Evolutionary conservation across 2,113 vertebrate genomes (phyloP), one percentile per base, ranked within the genome.

Genomic region (Lethenteron reissneri): DNA sequence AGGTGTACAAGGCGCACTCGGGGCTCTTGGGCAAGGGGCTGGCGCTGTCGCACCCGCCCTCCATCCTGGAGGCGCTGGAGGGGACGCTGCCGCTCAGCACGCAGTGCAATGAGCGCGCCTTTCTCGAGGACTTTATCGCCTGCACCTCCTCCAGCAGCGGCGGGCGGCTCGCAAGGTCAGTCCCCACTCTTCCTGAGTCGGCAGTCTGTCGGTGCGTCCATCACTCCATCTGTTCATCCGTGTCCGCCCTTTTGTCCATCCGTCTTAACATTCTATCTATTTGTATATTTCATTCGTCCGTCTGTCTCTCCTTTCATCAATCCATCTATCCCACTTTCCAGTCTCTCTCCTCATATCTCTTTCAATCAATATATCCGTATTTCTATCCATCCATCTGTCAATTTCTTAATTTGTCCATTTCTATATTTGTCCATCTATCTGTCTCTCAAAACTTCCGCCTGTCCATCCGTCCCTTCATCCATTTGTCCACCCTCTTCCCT

Each of bases 21-120:
- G 92, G 92, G 57, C 91, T 99, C 77, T 83, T 99, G 72, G 92
- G 94, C 56, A 99, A 97, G 74, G 94, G 94, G 12, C 81, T 99
- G 78, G 92, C 89, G 58, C 80, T 99, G 3, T 94, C 92, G 76
- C 92, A 95, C 76, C 94, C 94, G 14, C 94, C 94, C 64, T 94
- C 89, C 56, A 97, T 99, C 75, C 75, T 96, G 73, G 92, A 99
- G 74, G 94, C 94, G 70, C 83, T 99, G 3, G 94, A 99, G 78
- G 94, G 92, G 75, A 96, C 82, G 73, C 85, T 99, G 72, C 92
- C 90, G 2, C 81, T 99, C 70, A 91, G 97, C 73, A 85, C 95
- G 9, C 94, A 99, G 78, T 97, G 88, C 81, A 99, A 97, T 2
- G 94, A 99, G 73, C 90, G 96, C 72, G 95, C 92, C 2, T 99